Conservation (phyloP, 2,888 invertebrate genomes). For the Meganola albula region DNA sequence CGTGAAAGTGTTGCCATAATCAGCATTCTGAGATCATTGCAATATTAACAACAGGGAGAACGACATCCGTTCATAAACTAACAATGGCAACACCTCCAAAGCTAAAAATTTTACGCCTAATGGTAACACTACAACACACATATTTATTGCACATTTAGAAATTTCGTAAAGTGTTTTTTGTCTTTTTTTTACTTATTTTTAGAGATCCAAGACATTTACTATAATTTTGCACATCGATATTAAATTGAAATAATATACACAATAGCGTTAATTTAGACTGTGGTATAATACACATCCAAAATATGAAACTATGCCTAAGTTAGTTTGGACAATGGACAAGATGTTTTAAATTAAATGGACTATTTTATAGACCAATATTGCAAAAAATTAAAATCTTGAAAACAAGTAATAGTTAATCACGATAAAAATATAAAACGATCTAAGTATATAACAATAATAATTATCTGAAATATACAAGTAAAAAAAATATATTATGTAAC, state of each 20-base stretch:
- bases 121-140: conserved; percentile 78
- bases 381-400: conserved; percentile 55
- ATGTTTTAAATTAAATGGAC: conserved; percentile 64
- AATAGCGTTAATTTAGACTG: conserved; percentile 71
- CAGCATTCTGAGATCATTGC: conserved; percentile 63
- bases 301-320: conserved; percentile 74
- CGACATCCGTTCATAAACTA: conserved; percentile 28
- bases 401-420: conserved; percentile 57
- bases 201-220: conserved; percentile 78
- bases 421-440: conserved; percentile 71
- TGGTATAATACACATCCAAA: conserved; percentile 76
- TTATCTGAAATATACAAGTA: conserved; percentile 73
- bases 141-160: conserved; percentile 79
- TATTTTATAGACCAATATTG: conserved; percentile 49
- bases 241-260: conserved; percentile 74
- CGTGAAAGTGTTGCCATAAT: conserved; percentile 56
- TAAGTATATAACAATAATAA: conserved; percentile 66
- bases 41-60: conserved; percentile 46
- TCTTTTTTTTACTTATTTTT: conserved; percentile 74
- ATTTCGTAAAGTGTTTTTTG: conserved; percentile 76
- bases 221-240: conserved; percentile 77
- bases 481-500: conserved; percentile 72
- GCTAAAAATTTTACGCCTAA: conserved; percentile 72
- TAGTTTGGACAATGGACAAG: conserved; percentile 75
- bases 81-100: conserved; percentile 48